Evolutionary conservation across 2,888 invertebrate genomes (phyloP).

Genomic region (Trissolcus japonicus): DNA sequence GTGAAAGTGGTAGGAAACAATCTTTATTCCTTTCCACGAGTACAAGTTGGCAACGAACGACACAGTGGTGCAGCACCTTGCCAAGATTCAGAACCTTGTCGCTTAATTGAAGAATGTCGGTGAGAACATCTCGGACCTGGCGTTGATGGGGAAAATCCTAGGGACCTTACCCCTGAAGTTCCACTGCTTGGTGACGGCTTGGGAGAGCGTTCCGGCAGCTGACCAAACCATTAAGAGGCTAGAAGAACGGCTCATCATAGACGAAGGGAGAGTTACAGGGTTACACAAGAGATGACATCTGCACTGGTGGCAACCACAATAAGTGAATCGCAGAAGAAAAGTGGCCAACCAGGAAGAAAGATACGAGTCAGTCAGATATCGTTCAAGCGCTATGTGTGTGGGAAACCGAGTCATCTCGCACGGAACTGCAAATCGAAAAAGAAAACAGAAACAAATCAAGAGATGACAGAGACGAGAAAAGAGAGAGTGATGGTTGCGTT

Average conservation of each 20-base stretch:
- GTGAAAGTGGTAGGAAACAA: too few species aligned
- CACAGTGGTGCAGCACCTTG: conserved; percentile 49
- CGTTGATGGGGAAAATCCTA: conserved; percentile 60
- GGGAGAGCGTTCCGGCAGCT: conserved; percentile 60
- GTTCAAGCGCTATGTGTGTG: conserved; percentile 11
- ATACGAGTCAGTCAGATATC: not conserved
- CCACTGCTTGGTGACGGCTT: conserved; percentile 59
- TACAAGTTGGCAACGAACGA: conserved; percentile 49
- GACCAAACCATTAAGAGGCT: too few species aligned
- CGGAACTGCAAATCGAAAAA: conserved; percentile 11
- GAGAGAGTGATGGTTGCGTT: conserved; percentile 10
- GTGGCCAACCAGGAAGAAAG: not conserved
- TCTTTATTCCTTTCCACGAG: conserved; percentile 53
- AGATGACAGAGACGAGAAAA: not conserved
- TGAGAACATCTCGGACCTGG: conserved; percentile 48
- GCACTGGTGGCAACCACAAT: conserved; percentile 14
- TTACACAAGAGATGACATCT: conserved; percentile 8
- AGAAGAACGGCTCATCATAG: too few species aligned
- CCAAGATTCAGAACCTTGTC: conserved; percentile 56
- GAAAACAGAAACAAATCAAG: conserved; percentile 7
- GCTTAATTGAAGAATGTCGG: conserved; percentile 58
- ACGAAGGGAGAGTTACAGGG: not conserved
- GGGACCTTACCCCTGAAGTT: conserved; percentile 60
- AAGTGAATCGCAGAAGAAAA: conserved; percentile 2
- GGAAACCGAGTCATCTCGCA: conserved; percentile 14